Percentiles rank a stretch among this genome's conserved stretches.
These are phyloP conservation scores for Daktulosphaira vitifoliae DNA, from an alignment of 1,140 invertebrate genomes.

Conservation along the genomic window DNA sequence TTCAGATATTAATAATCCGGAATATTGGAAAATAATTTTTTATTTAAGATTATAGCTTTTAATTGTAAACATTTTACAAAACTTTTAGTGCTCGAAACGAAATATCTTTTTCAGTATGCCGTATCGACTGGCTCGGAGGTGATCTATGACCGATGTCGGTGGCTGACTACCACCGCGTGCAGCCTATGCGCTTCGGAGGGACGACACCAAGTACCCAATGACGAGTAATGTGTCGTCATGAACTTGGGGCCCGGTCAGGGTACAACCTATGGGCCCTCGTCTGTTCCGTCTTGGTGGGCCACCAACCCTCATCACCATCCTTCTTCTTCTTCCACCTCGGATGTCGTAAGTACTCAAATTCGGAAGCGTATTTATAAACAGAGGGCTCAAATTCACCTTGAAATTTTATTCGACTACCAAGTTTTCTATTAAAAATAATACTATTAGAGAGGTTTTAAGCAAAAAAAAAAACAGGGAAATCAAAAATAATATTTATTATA, in stretches of 20 bases:
- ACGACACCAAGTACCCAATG: not conserved
- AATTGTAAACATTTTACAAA: no score
- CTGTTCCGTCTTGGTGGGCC: slow-evolving; percentile 14
- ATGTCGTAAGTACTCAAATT: slow-evolving; percentile 16
- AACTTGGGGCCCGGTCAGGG: slow-evolving; percentile 22
- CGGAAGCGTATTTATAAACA: no score
- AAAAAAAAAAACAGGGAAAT: no score
- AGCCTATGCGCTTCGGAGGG: not conserved
- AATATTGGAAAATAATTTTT: no score
- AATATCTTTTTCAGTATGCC: not conserved
- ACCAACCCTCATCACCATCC: slow-evolving; percentile 3
- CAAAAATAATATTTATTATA: no score
- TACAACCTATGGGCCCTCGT: slow-evolving; percentile 12
- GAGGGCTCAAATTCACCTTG: no score
- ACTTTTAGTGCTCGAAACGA: not conserved
- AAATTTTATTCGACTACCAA: not conserved
- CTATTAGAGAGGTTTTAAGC: not conserved
- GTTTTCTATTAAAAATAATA: slow-evolving; percentile 10
- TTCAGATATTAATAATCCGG: no score
- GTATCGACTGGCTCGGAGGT: not conserved
- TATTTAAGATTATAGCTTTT: no score
- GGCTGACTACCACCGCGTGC: not conserved
- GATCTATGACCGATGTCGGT: not conserved
- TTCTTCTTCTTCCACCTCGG: slow-evolving; percentile 11
- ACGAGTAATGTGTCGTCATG: slow-evolving; percentile 9